A percentile compares a stretch with the other conserved stretches of the same genome.
phyloP scores from a whole-genome alignment of 2,797 vertebrate genomes.

The Scolopax rusticola region DNA sequence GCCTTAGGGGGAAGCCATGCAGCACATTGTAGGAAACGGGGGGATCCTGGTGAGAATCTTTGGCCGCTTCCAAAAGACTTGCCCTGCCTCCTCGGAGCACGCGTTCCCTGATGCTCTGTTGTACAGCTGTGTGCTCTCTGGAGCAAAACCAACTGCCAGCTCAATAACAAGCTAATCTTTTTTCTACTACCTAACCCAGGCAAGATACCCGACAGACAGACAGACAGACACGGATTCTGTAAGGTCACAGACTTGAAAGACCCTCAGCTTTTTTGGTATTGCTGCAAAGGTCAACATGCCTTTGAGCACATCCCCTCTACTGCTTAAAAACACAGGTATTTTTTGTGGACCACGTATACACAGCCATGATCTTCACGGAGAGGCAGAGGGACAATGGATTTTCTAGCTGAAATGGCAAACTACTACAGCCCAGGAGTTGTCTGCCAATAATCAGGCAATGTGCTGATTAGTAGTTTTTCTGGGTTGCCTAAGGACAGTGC shows the following conservation, averaged over 20 bases:
- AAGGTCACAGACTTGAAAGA: neutral
- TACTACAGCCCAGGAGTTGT: neutral
- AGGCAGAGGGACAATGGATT: neutral
- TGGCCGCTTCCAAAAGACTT: neutral
- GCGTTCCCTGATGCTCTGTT: neutral
- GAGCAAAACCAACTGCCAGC: neutral
- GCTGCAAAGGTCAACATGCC: neutral
- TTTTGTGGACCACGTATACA: neutral
- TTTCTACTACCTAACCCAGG: neutral
- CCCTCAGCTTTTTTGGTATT: too few relatives aligned
- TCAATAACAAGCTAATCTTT: fast-evolving
- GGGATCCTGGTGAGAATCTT: neutral
- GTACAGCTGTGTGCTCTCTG: too few relatives aligned
- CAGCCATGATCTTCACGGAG: neutral
- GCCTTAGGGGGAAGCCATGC: neutral
- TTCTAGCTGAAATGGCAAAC: constrained; percentile 56
- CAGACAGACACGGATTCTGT: neutral
- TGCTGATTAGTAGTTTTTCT: constrained; percentile 46
- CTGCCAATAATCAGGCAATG: constrained; percentile 38
- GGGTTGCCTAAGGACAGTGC: constrained; percentile 47
- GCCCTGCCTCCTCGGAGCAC: neutral
- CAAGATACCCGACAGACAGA: neutral
- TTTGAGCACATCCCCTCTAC: neutral
- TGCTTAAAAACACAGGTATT: neutral
- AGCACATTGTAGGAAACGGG: neutral